Conservation (phyloP, 1,140 invertebrate genomes). For the Portunus trituberculatus region DNA sequence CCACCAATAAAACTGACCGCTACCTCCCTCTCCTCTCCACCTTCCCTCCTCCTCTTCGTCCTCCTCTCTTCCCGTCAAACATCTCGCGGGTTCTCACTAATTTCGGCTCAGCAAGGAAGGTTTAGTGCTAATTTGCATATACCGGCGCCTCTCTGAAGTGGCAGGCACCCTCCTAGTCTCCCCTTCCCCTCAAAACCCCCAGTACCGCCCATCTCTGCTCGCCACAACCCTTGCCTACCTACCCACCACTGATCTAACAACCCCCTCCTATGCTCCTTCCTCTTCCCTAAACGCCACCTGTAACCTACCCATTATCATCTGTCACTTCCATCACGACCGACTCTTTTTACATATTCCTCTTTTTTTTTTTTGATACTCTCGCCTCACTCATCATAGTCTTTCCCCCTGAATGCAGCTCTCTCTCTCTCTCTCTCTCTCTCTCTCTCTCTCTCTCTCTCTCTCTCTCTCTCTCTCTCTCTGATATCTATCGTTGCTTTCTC, state of each 20-base stretch:
- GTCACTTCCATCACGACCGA: not conserved
- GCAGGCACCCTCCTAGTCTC: not conserved
- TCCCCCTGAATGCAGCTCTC: not conserved
- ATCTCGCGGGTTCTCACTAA: not conserved
- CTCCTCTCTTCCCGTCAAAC: not conserved
- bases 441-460: not conserved
- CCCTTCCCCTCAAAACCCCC: not conserved
- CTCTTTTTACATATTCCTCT: not conserved
- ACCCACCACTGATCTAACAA: not conserved
- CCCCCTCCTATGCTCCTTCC: too few relatives aligned
- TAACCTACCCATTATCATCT: too few relatives aligned
- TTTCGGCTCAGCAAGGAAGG: not conserved
- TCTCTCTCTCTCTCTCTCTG: not conserved
- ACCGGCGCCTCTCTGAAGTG: not conserved
- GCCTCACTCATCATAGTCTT: not conserved
- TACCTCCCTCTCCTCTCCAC: not conserved
- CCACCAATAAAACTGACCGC: not conserved
- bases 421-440: not conserved
- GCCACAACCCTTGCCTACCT: not conserved
- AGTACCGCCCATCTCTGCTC: too few relatives aligned
- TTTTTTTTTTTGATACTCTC: not conserved
- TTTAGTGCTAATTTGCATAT: conserved; percentile 14
- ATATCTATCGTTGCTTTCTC: too few relatives aligned
- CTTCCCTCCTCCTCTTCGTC: not conserved
- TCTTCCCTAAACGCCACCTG: too few relatives aligned